A percentile compares a stretch with the other conserved stretches of the same genome.
Conservation (phyloP, 2,888 invertebrate genomes). For the Acronicta aceris region DNA sequence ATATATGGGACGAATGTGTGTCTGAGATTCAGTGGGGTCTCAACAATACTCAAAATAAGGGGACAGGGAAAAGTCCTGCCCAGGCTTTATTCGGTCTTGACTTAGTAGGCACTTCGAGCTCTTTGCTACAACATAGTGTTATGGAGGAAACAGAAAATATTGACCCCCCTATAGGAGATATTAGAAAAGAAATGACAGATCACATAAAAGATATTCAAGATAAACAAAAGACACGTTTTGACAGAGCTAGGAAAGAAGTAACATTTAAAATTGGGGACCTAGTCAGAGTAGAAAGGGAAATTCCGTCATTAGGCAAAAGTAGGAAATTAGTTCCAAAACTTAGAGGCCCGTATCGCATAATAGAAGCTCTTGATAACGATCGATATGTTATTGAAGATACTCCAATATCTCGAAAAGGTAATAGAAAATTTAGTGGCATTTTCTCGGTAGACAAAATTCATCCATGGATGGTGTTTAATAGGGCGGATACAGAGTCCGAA, state of each 20-base stretch:
- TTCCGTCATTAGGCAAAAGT: not conserved
- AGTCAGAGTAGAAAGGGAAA: not conserved
- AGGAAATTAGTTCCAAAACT: not conserved
- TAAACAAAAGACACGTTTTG: not conserved
- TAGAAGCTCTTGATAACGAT: conserved; percentile 1
- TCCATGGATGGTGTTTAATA: too few relatives aligned
- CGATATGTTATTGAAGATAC: conserved; percentile 3
- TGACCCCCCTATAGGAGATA: not conserved
- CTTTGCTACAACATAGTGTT: not conserved
- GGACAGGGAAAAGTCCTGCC: not conserved
- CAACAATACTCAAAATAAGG: not conserved
- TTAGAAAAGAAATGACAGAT: not conserved
- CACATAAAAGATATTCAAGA: not conserved
- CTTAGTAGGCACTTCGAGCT: not conserved
- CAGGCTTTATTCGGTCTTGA: not conserved
- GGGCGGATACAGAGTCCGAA: too few relatives aligned
- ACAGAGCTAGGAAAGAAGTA: not conserved
- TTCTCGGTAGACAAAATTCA: too few relatives aligned
- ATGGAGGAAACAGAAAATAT: not conserved
- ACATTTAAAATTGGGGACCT: not conserved
- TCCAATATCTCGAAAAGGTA: not conserved
- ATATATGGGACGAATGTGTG: not conserved
- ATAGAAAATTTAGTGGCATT: too few relatives aligned
- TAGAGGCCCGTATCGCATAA: not conserved
- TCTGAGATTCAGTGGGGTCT: conserved; percentile 3